Evolutionary conservation across 2,888 invertebrate genomes (phyloP).

Genomic region (Pinctada fucata): DNA sequence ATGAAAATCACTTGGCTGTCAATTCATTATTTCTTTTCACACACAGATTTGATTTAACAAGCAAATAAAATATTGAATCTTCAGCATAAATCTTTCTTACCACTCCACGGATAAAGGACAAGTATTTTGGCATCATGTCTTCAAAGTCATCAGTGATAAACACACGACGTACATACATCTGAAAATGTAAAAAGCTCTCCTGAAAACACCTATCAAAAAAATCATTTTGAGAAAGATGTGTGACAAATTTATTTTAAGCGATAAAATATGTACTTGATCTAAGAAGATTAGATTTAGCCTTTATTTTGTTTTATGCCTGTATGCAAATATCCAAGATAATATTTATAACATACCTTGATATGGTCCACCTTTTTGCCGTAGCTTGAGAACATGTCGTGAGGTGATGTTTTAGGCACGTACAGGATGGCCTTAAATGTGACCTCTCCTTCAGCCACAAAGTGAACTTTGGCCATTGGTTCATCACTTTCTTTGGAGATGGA

Average conservation of each 20-base stretch:
- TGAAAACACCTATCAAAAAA: not conserved
- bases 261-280: not conserved
- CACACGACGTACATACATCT: conserved; percentile 96
- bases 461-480: conserved; percentile 90
- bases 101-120: conserved; percentile 95
- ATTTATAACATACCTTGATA: conserved; percentile 83
- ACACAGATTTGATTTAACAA: no score
- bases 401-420: conserved; percentile 93
- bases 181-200: conserved; percentile 37
- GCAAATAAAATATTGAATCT: not conserved
- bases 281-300: not conserved
- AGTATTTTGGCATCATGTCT: conserved; percentile 99
- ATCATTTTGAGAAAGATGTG: not conserved
- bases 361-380: conserved; percentile 96
- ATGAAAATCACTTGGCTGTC: no score
- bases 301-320: no score
- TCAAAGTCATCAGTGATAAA: conserved; percentile 99
- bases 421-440: conserved; percentile 98
- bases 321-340: not conserved
- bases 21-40: no score
- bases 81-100: conserved; percentile 75
- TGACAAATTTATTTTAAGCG: no score
- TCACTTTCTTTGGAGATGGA: conserved; percentile 92
- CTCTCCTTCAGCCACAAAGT: conserved; percentile 99
- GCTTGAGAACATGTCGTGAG: conserved; percentile 93